phyloP scores from a whole-genome alignment of 1,140 invertebrate genomes.

The Antheraea pernyi region DNA sequence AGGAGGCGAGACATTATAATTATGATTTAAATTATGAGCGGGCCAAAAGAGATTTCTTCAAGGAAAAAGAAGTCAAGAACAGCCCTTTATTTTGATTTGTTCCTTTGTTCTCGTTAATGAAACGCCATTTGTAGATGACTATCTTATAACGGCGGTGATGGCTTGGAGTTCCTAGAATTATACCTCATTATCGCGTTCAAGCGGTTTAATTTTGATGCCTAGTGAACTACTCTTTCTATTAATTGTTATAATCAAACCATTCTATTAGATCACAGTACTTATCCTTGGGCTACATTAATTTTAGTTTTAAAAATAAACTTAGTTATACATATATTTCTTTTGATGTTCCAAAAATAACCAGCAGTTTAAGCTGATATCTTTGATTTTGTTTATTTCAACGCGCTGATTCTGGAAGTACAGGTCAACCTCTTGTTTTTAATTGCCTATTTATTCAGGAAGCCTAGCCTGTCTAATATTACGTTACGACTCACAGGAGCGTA shows the following conservation, averaged over 20 bases:
- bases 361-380: too few species aligned
- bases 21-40: slow-evolving; percentile 34
- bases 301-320: too few species aligned
- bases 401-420: too few species aligned
- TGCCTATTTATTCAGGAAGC: too few species aligned
- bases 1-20: slow-evolving; percentile 25
- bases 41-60: slow-evolving; percentile 37
- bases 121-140: slow-evolving; percentile 48
- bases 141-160: slow-evolving; percentile 38
- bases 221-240: neutral
- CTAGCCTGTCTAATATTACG: too few species aligned
- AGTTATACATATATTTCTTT: too few species aligned
- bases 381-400: too few species aligned
- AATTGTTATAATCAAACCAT: neutral
- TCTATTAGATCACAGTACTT: too few species aligned
- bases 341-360: too few species aligned
- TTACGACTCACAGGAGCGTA: too few species aligned
- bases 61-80: slow-evolving; percentile 43
- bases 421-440: too few species aligned
- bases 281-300: too few species aligned
- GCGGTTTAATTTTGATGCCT: slow-evolving; percentile 15
- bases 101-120: slow-evolving; percentile 47
- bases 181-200: slow-evolving; percentile 35
- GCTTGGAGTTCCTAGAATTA: slow-evolving; percentile 23
- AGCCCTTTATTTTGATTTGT: slow-evolving; percentile 52